Conservation (phyloP, 2,797 vertebrate genomes). For the Petrocephalus schoutedeni region DNA sequence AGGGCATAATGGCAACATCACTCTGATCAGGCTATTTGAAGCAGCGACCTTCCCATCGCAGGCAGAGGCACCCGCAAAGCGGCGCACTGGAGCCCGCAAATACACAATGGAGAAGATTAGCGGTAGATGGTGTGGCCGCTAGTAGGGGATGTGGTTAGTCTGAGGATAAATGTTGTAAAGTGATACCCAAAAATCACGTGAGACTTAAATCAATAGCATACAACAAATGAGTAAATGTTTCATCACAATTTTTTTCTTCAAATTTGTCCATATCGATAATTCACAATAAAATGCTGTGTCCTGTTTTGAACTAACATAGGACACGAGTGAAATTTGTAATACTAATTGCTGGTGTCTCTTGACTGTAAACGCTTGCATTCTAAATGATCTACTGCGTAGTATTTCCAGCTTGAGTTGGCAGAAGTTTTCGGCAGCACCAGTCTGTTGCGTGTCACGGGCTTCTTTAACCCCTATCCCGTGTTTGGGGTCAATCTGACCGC, state of each 20-base stretch:
- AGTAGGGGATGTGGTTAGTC: background rate
- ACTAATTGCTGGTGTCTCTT: background rate
- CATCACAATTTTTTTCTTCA: background rate
- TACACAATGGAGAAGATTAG: too few species aligned
- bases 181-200: background rate
- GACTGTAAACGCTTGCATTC: background rate
- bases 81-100: too few species aligned
- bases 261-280: background rate
- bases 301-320: too few species aligned
- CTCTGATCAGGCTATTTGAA: too few species aligned
- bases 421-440: background rate
- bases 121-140: too few species aligned
- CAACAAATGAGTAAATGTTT: background rate
- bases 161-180: background rate
- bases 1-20: too few species aligned
- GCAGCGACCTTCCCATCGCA: too few species aligned
- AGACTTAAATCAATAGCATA: background rate
- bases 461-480: too few species aligned
- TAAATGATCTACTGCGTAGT: background rate
- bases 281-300: background rate
- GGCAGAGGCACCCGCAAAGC: too few species aligned
- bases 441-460: too few species aligned
- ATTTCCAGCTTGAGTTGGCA: background rate
- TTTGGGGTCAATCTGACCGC: too few species aligned
- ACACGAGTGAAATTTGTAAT: background rate